Percentiles rank a stretch among this genome's conserved stretches.
Conservation (phyloP, 2,113 vertebrate species). For the Lonchura striata region DNA sequence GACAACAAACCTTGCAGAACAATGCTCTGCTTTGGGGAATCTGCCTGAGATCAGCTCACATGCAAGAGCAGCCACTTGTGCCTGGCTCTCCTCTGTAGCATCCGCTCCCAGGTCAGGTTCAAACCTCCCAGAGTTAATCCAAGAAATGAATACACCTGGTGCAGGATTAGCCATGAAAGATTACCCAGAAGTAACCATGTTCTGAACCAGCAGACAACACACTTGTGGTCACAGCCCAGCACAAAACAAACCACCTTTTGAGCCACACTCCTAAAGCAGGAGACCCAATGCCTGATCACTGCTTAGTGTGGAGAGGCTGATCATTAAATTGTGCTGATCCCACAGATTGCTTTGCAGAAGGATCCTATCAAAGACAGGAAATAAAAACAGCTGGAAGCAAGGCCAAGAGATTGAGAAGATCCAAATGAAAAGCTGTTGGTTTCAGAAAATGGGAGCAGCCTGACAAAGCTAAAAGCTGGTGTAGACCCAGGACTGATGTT, state of each 20-base stretch:
- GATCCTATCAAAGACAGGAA: neutral
- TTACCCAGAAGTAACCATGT: neutral
- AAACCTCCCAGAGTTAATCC: neutral
- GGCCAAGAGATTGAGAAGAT: neutral
- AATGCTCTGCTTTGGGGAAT: neutral
- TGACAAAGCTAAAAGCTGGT: neutral
- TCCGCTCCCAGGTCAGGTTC: neutral
- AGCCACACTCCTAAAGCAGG: neutral
- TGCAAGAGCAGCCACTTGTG: rapidly evolving
- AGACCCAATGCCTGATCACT: rapidly evolving
- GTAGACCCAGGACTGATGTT: neutral
- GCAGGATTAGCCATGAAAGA: neutral
- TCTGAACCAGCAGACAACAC: neutral
- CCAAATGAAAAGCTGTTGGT: neutral
- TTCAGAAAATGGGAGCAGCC: neutral
- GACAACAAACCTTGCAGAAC: neutral
- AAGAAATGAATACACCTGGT: neutral
- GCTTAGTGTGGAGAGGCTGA: neutral
- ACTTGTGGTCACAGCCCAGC: neutral
- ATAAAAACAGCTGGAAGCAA: neutral
- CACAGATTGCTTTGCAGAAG: neutral
- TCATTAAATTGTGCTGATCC: neutral
- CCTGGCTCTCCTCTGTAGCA: neutral
- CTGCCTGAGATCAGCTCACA: neutral
- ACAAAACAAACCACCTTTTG: rapidly evolving